These are phyloP conservation scores for Heliconius hermathena DNA, from an alignment of 1,140 invertebrate genomes.

Conservation along the genomic window DNA sequence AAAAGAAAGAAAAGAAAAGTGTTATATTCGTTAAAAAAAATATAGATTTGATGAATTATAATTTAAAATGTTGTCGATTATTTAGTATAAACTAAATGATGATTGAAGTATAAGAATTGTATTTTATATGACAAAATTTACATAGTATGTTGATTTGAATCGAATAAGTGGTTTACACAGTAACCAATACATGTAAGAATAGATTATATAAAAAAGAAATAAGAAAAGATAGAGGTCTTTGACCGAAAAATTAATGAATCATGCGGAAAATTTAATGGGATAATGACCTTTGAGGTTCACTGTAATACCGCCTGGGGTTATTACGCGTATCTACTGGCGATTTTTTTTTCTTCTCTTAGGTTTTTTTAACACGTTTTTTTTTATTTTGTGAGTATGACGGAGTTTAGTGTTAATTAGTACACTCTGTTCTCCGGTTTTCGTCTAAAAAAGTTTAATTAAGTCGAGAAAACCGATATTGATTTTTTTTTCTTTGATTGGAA, in stretches of 20 bases:
- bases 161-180: not conserved
- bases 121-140: too few relatives aligned
- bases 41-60: too few relatives aligned
- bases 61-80: too few relatives aligned
- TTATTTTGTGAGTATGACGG: not conserved
- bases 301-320: slow-evolving; percentile 1
- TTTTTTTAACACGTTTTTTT: not conserved
- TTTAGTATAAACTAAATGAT: too few relatives aligned
- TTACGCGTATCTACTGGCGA: not conserved
- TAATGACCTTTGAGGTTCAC: slow-evolving; percentile 23
- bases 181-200: not conserved
- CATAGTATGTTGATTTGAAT: not conserved
- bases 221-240: slow-evolving; percentile 11
- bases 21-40: not conserved
- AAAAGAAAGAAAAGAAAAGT: not conserved
- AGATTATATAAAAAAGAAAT: not conserved
- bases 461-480: too few relatives aligned
- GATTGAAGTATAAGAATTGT: too few relatives aligned
- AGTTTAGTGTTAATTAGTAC: too few relatives aligned
- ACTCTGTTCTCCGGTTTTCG: too few relatives aligned
- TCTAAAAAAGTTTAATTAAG: too few relatives aligned
- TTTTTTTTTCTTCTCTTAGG: not conserved
- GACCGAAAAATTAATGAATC: slow-evolving; percentile 26
- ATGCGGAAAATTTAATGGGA: slow-evolving; percentile 27
- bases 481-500: not conserved